Evolutionary conservation across 1,140 invertebrate species (phyloP).

Genomic region (Myzus persicae): DNA sequence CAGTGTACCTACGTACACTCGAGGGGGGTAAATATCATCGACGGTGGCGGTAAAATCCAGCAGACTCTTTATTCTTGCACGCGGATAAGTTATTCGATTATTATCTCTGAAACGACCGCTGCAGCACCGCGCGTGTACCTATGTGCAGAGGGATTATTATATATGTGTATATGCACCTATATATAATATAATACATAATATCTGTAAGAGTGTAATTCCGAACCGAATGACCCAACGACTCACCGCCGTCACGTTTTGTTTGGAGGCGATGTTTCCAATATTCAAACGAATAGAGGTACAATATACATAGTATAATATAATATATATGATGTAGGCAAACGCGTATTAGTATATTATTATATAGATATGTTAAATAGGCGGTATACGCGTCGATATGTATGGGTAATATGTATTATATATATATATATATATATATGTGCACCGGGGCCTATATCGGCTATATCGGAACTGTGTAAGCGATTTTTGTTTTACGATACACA

Average conservation of each 20-base stretch:
- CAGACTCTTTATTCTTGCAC: conserved; percentile 7
- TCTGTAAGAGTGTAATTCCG: not conserved
- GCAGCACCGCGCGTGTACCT: not conserved
- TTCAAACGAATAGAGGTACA: not conserved
- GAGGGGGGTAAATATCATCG: not conserved
- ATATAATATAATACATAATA: not conserved
- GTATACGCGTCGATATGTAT: not conserved
- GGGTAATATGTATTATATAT: not conserved
- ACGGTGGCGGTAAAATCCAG: conserved; percentile 3
- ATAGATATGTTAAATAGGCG: no score
- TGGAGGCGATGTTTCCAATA: conserved; percentile 26
- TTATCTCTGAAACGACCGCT: conserved; percentile 22
- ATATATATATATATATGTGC: not conserved
- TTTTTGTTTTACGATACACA: not conserved
- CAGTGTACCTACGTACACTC: not conserved
- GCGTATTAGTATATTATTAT: no score
- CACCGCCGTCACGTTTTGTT: conserved; percentile 51
- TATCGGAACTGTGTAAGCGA: not conserved
- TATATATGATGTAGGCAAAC: not conserved
- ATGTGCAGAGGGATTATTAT: not conserved
- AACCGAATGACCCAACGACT: conserved; percentile 10
- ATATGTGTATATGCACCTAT: not conserved
- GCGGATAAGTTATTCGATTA: conserved; percentile 42
- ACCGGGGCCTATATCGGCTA: no score
- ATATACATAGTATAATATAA: not conserved